These are phyloP conservation scores for Danio kyathit DNA, from an alignment of 2,797 vertebrate genomes.

Conservation along the genomic window DNA sequence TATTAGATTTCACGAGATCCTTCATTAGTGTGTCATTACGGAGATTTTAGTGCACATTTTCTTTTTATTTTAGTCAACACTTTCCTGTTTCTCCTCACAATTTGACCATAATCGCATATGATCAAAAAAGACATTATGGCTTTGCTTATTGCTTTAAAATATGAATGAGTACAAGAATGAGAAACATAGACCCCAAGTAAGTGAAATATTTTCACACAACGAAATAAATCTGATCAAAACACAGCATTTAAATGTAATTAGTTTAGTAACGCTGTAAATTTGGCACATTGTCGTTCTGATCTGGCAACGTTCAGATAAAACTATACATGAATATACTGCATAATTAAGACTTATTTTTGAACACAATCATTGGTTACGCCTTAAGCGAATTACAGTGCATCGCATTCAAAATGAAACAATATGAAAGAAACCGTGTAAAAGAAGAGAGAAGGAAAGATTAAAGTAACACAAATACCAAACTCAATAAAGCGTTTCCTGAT, in stretches of 20 bases:
- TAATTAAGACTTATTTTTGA: background rate
- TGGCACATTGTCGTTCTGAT: background rate
- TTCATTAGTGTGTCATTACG: constrained; percentile 21
- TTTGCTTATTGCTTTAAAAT: constrained; percentile 31
- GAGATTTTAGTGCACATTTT: constrained; percentile 33
- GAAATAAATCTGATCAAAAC: background rate
- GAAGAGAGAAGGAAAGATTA: background rate
- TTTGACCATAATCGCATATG: constrained; percentile 6
- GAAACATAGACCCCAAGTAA: background rate
- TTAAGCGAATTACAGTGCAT: background rate
- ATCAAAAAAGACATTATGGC: constrained; percentile 39
- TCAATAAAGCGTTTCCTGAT: constrained; percentile 22
- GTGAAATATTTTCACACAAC: background rate
- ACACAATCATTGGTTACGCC: constrained; percentile 15
- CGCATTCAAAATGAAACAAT: background rate
- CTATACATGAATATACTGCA: constrained; percentile 25
- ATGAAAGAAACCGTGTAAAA: background rate
- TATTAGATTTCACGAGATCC: constrained; percentile 42
- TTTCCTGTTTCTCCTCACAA: constrained; percentile 8
- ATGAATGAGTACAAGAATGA: background rate
- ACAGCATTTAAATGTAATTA: background rate
- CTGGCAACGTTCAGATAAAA: constrained; percentile 9
- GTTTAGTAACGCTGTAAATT: background rate
- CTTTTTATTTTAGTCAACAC: background rate
- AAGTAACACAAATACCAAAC: background rate